phyloP scores from a whole-genome alignment of 2,113 vertebrate species.

The Myrmecobius fasciatus region DNA sequence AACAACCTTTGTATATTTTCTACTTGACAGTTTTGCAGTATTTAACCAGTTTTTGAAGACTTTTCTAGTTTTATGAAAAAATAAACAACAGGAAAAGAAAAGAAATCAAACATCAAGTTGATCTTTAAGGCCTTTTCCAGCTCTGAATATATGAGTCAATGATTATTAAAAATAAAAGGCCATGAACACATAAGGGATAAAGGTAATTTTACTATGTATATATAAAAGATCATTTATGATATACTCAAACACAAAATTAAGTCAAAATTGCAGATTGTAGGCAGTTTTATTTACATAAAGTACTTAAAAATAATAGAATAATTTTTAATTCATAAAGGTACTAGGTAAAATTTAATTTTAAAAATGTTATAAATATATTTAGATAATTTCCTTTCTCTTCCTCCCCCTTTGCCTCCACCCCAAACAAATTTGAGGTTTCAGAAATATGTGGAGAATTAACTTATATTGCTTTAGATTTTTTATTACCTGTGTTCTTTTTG shows the following conservation, averaged over 20 bases:
- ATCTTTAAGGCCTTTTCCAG: not conserved
- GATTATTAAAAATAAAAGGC: not conserved
- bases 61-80: not conserved
- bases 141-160: not conserved
- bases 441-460: conserved; percentile 43
- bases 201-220: not conserved
- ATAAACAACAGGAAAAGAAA: not conserved
- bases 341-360: not conserved
- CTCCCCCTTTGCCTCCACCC: not conserved
- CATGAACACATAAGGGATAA: not conserved
- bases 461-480: conserved; percentile 54
- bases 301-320: not conserved
- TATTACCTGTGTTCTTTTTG: conserved; percentile 64
- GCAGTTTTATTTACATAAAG: not conserved
- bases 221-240: not conserved
- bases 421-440: conserved; percentile 36
- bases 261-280: not conserved
- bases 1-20: not conserved
- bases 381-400: not conserved
- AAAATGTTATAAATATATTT: not conserved
- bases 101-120: not conserved
- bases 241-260: not conserved
- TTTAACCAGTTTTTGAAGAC: not conserved
- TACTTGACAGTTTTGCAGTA: not conserved
- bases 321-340: not conserved